These are phyloP conservation scores for Apostichopus japonicus DNA, from an alignment of 35 echinoderm and acorn worm genomes.

Conservation along the genomic window DNA sequence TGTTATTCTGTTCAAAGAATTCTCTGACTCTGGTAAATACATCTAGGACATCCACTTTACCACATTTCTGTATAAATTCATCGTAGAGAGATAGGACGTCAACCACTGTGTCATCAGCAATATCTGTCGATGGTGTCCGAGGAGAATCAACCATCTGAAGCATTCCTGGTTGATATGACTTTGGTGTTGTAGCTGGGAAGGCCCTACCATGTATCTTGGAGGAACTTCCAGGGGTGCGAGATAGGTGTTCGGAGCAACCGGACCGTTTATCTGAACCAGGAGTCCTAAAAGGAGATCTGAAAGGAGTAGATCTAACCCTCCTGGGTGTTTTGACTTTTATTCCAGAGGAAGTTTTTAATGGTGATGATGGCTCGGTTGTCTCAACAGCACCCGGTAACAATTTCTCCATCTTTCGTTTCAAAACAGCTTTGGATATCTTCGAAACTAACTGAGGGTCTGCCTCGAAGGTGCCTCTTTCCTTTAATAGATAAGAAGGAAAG, in stretches of 20 bases:
- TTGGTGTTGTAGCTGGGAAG: background rate
- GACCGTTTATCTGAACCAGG: background rate
- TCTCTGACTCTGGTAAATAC: conserved; percentile 49
- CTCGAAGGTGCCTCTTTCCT: conserved; percentile 3
- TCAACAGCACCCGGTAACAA: too few species aligned
- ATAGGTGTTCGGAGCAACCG: too few species aligned
- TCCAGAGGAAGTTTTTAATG: background rate
- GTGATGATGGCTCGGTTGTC: background rate
- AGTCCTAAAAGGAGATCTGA: background rate
- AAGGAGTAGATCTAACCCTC: background rate
- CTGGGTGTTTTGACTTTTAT: background rate
- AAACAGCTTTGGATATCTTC: background rate
- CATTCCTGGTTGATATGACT: background rate
- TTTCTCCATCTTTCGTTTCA: background rate
- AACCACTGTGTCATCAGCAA: background rate
- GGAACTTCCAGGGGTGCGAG: background rate
- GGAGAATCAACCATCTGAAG: background rate
- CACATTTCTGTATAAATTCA: conserved; percentile 58
- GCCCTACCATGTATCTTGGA: background rate
- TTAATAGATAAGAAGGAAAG: background rate
- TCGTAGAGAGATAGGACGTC: conserved; percentile 50
- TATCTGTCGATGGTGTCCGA: background rate
- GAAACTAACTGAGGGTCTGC: background rate
- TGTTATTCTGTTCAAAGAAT: background rate
- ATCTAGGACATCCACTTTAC: conserved; percentile 73